Percentiles rank a stretch among this genome's conserved stretches.
phyloP scores from a whole-genome alignment of 2,797 vertebrate genomes.

The Pipistrellus nathusii region DNA sequence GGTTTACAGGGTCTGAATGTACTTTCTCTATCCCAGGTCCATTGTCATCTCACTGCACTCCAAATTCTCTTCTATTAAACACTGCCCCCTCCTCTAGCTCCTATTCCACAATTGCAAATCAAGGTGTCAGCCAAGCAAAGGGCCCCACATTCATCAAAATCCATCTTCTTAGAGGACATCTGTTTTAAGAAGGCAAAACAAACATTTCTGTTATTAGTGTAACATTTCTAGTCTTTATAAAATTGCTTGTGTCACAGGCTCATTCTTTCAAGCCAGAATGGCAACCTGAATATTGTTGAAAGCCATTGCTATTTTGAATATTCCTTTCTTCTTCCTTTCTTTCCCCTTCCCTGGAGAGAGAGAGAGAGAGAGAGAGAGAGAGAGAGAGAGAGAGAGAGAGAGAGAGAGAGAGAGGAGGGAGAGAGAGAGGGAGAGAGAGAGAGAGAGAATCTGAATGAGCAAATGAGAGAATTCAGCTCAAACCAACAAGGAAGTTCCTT shows the following conservation, averaged over 20 bases:
- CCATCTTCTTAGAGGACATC: background rate
- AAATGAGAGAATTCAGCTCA: background rate
- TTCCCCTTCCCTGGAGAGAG: background rate
- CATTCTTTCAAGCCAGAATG: slow-evolving; percentile 23
- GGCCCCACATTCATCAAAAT: background rate
- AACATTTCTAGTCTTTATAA: background rate
- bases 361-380: no score
- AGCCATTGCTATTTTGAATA: background rate
- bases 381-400: background rate
- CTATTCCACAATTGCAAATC: background rate
- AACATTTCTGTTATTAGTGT: background rate
- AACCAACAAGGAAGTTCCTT: background rate
- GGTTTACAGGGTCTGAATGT: background rate
- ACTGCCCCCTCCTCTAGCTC: background rate
- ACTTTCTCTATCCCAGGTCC: background rate
- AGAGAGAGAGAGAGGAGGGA: no score
- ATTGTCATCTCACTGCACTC: background rate
- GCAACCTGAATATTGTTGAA: slow-evolving; percentile 11
- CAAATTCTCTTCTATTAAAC: background rate
- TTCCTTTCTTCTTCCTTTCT: background rate
- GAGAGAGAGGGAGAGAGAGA: no score
- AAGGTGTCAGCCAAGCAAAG: background rate
- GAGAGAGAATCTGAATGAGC: background rate
- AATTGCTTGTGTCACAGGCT: background rate
- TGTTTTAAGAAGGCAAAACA: slow-evolving; percentile 3